These are phyloP conservation scores for Ichneumon xanthorius DNA, from an alignment of 2,888 invertebrate species.

Conservation along the genomic window DNA sequence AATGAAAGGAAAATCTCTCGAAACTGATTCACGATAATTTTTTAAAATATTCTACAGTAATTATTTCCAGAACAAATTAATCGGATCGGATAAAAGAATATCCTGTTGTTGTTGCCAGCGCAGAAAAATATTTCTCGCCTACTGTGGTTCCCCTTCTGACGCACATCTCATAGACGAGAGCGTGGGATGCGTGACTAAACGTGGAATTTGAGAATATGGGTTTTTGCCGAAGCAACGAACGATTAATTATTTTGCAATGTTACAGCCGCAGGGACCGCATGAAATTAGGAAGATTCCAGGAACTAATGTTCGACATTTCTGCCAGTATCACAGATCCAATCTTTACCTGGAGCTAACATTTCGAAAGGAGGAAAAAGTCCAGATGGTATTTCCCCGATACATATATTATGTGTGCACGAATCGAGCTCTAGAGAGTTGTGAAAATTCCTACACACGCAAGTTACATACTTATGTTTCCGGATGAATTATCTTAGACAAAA, in stretches of 20 bases:
- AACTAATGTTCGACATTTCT: slow-evolving; percentile 14
- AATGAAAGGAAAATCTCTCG: neutral
- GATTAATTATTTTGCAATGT: neutral
- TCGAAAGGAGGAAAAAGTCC: slow-evolving; percentile 46
- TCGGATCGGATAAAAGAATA: neutral
- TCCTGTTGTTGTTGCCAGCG: neutral
- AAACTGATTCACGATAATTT: neutral
- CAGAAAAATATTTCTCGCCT: neutral
- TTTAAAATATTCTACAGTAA: neutral
- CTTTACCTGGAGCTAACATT: slow-evolving; percentile 25
- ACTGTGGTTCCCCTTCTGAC: neutral
- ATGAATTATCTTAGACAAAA: slow-evolving; percentile 7
- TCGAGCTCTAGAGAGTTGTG: slow-evolving; percentile 30
- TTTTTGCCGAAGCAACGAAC: neutral
- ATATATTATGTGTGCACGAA: neutral
- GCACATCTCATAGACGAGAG: neutral
- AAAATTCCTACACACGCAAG: slow-evolving; percentile 29
- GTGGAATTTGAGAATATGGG: slow-evolving; percentile 2
- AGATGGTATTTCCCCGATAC: slow-evolving; percentile 53
- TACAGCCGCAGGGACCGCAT: neutral
- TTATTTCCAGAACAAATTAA: neutral
- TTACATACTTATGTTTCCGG: slow-evolving; percentile 26
- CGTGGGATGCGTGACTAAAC: neutral
- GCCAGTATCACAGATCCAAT: slow-evolving; percentile 12
- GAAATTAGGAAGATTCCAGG: slow-evolving; percentile 21